Base-by-base conservation (phyloP, 2,888 invertebrate genomes). In the Brenthis daphne region DNA sequence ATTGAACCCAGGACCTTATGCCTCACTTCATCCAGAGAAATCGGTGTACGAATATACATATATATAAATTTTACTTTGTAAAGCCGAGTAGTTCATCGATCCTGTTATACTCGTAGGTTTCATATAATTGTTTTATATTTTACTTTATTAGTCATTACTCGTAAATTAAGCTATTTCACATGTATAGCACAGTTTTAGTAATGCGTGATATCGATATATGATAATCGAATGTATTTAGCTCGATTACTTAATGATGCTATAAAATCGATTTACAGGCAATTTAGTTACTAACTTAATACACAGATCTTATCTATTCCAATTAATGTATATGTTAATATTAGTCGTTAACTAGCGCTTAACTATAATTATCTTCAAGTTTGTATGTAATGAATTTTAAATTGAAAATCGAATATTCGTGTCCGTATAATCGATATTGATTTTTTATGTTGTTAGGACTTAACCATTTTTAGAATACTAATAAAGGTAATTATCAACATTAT, bases 171-270 rank as follows among this genome's bases (percentile, higher is more conserved):
- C 67, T 16, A 55, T 57, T 67, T 29, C 29, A 56, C 50, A 63
- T 67, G 33, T 67, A 67, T 33, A 67, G 61, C 67, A 51, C 56
- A 67, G 55, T 55, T 55, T 16, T 65, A 65, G 69, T 82, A 77
- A 78, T 75, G 78, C 64, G 60, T 65, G 61, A 71, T 76, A 80
- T 81, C 80, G 76, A 78, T 81, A 77, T 76, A 64, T 68, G 75
- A 80, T 81, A 81, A 80, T 77, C 74, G 79, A 79, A 77, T 77
- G 80, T 82, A 43, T 43, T 8, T 8, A 43, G 82, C 78, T 75
- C 76, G 73, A 82, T 80, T 79, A 82, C 82, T 85, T 85, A 86
- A 87, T 87, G 84, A 81, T 77, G 78, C 82, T 78, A 83, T 87
- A 80, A 81, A 83, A 83, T 84, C 80, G 61, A 67, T 67, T 67